These are phyloP conservation scores for Anguilla japonica DNA, from an alignment of 2,113 vertebrate genomes.

Conservation along the genomic window DNA sequence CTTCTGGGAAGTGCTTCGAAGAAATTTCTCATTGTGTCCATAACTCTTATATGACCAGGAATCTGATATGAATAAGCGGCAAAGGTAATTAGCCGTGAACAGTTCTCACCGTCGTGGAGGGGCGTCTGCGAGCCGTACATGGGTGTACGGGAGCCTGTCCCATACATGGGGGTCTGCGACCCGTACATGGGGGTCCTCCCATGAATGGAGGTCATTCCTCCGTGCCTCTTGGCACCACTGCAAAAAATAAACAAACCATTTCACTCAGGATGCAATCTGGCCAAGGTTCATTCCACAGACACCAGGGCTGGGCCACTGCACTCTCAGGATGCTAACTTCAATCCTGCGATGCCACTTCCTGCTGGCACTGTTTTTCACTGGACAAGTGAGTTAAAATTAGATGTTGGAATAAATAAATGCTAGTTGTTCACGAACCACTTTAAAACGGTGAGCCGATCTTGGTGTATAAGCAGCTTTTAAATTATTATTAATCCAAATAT, in stretches of 20 bases:
- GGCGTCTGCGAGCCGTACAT: slow-evolving; percentile 94
- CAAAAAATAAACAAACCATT: neutral
- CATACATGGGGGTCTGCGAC: slow-evolving; percentile 91
- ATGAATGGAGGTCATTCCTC: slow-evolving; percentile 80
- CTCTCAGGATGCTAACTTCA: no score
- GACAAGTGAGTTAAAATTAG: no score
- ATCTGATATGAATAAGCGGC: neutral
- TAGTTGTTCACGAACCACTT: no score
- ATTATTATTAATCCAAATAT: no score
- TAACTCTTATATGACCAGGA: no score
- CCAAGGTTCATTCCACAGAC: neutral
- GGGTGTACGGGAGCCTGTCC: slow-evolving; percentile 86
- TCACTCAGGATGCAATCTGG: neutral
- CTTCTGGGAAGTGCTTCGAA: no score
- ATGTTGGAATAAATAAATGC: no score
- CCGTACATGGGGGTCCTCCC: slow-evolving; percentile 89
- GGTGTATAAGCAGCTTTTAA: no score
- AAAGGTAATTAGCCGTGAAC: neutral
- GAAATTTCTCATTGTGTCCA: no score
- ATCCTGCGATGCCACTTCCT: no score
- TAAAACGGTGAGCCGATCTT: no score
- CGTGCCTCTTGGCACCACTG: slow-evolving; percentile 79
- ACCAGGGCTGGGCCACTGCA: neutral
- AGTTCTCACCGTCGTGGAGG: slow-evolving; percentile 82
- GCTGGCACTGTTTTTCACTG: no score